A percentile compares a stretch with the other conserved stretches of the same genome.
Evolutionary conservation across 2,113 vertebrate genomes (phyloP).

Genomic region (Microtus ochrogaster): DNA sequence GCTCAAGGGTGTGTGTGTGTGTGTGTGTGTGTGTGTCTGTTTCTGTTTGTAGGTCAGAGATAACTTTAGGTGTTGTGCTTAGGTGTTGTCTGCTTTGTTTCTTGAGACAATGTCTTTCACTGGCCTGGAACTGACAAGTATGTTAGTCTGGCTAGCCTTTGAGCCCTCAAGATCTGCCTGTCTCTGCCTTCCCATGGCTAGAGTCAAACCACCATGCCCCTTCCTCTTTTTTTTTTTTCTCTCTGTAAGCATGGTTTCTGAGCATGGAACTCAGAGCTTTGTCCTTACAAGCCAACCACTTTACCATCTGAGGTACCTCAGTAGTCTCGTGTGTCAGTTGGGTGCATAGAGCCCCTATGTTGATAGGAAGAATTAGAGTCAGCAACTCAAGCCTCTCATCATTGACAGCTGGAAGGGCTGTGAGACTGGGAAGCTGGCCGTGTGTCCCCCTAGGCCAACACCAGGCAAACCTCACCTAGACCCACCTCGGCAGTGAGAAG

Average conservation of each 20-base stretch:
- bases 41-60: background rate
- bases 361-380: background rate
- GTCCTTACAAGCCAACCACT: background rate
- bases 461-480: background rate
- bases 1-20: too few species aligned
- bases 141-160: background rate
- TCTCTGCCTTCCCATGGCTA: background rate
- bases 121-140: background rate
- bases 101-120: background rate
- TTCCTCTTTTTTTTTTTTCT: background rate
- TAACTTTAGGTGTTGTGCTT: background rate
- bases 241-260: background rate
- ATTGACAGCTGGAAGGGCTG: background rate
- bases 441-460: background rate
- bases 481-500: background rate
- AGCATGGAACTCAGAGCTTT: too few species aligned
- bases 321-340: background rate
- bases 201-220: background rate
- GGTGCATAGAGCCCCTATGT: background rate
- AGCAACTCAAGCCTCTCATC: background rate
- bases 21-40: background rate
- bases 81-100: background rate
- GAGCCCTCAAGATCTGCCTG: background rate
- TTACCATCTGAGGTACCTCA: background rate
- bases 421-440: background rate